These are phyloP conservation scores for Theretra japonica DNA, from an alignment of 2,888 invertebrate species.

Conservation along the genomic window DNA sequence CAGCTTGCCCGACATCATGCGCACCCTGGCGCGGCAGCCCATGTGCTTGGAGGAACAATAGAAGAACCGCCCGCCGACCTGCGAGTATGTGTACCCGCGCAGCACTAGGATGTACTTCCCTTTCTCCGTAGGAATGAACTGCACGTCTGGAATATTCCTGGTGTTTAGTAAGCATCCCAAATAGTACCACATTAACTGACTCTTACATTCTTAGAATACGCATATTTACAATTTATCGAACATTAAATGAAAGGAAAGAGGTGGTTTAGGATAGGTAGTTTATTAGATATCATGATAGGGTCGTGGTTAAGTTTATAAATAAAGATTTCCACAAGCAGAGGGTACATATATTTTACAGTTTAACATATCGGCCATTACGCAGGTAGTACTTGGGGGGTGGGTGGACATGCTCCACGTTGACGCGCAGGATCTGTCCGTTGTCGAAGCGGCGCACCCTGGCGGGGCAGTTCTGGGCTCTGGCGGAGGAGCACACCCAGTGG, in stretches of 20 bases:
- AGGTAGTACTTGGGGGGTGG: conserved; percentile 44
- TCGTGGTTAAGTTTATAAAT: background rate
- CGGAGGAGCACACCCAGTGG: conserved; percentile 55
- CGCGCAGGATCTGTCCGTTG: conserved; percentile 34
- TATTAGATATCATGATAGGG: background rate
- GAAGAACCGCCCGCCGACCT: conserved; percentile 80
- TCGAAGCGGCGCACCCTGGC: conserved; percentile 43
- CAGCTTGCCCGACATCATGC: conserved; percentile 70
- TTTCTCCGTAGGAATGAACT: conserved; percentile 82
- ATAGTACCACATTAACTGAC: background rate
- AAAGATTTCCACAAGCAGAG: background rate
- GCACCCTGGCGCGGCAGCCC: conserved; percentile 76
- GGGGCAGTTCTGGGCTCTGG: conserved; percentile 40
- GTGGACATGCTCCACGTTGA: conserved; percentile 44
- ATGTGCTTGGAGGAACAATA: conserved; percentile 81
- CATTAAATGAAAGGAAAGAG: background rate
- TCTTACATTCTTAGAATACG: too few species aligned
- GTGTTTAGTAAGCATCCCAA: conserved; percentile 42
- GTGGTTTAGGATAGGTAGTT: background rate
- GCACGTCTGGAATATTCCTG: conserved; percentile 70
- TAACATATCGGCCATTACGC: conserved; percentile 43
- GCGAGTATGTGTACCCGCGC: conserved; percentile 78
- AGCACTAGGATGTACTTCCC: conserved; percentile 80
- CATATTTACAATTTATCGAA: too few species aligned
- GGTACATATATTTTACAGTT: conserved; percentile 34